A percentile compares a stretch with the other conserved stretches of the same genome.
Conservation (phyloP, 2,888 invertebrate species). For the Clanis bilineata region DNA sequence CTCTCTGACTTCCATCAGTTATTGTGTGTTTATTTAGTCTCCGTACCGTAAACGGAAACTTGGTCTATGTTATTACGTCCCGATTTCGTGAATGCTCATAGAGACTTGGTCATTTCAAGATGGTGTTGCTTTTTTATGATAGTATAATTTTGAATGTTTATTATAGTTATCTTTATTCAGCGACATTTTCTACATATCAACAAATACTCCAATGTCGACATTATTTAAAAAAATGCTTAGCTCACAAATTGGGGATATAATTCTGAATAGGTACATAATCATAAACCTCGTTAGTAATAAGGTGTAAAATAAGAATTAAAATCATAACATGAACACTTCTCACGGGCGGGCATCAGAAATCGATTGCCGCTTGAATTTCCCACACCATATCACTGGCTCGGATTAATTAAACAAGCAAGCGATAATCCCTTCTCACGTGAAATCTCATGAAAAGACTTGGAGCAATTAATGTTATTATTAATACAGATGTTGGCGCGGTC, state of each 20-base stretch:
- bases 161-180: slow-evolving; percentile 31
- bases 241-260: not conserved
- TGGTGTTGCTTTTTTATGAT: slow-evolving; percentile 54
- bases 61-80: slow-evolving; percentile 58
- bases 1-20: slow-evolving; percentile 62
- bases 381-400: slow-evolving; percentile 49
- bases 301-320: not conserved
- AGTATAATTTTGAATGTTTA: slow-evolving; percentile 50
- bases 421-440: slow-evolving; percentile 73
- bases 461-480: slow-evolving; percentile 65
- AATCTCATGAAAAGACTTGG: slow-evolving; percentile 61
- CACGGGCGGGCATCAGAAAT: slow-evolving; percentile 40
- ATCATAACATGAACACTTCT: slow-evolving; percentile 29
- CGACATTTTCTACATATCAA: slow-evolving; percentile 1
- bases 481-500: slow-evolving; percentile 42
- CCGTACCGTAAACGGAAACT: slow-evolving; percentile 63
- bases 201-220: not conserved
- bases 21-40: slow-evolving; percentile 68
- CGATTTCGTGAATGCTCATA: slow-evolving; percentile 52
- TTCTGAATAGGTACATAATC: not conserved
- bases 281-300: not conserved
- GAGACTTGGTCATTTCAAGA: slow-evolving; percentile 19
- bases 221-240: not conserved
- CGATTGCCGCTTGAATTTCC: slow-evolving; percentile 52
- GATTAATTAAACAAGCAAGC: slow-evolving; percentile 70